Conservation (phyloP, 2,888 invertebrate genomes). For the Eutolmus rufibarbis region DNA sequence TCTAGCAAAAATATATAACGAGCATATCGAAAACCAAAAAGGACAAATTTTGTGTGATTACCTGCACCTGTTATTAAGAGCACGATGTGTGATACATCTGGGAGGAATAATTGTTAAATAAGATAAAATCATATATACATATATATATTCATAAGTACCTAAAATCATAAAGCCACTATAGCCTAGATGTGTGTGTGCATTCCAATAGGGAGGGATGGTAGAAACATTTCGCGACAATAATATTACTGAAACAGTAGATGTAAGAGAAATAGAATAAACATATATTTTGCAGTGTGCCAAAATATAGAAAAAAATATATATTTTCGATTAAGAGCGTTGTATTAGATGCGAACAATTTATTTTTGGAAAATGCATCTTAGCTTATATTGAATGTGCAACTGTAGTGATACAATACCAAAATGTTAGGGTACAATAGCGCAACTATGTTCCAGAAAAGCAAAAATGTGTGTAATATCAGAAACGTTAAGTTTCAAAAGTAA, state of each 20-base stretch:
- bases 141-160: not conserved
- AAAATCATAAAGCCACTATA: not conserved
- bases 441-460: not conserved
- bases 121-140: not conserved
- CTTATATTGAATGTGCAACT: not conserved
- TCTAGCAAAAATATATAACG: not conserved
- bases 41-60: not conserved
- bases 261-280: not conserved
- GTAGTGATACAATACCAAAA: not conserved
- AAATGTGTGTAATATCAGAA: not conserved
- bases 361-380: not conserved
- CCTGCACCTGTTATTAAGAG: conserved; percentile 7
- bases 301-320: not conserved
- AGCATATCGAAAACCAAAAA: not conserved
- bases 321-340: not conserved
- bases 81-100: not conserved
- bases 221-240: not conserved
- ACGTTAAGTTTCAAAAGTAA: not conserved
- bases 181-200: not conserved
- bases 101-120: not conserved
- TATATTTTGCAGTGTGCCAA: not conserved
- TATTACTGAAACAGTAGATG: not conserved
- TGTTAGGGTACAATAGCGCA: not conserved
- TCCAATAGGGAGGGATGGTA: not conserved
- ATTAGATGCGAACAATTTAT: not conserved